Base-by-base conservation (phyloP, 2,888 invertebrate species). In the Clivina fossor region DNA sequence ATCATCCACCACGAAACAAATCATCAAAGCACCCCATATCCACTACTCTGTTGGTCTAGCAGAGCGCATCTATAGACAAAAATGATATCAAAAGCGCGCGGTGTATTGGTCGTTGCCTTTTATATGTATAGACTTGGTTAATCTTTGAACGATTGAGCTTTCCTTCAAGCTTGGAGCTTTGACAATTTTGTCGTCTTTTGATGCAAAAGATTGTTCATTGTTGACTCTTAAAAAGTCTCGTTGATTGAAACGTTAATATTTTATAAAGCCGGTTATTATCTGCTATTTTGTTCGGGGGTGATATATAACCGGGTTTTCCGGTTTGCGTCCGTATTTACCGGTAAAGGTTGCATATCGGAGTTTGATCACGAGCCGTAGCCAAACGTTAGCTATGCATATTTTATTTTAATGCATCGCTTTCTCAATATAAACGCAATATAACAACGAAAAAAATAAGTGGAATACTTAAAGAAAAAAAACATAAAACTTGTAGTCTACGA, bases 81-180 rank as follows among this genome's bases (percentile, higher is more conserved):
- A n/a, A 53, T 53, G 53, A 53, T 53, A 53, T 53, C 53, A 53
- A 44, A 44, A n/a, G n/a, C n/a, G n/a, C n/a, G 53, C 40, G 40
- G 43, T 35, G 32, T 53, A 53, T 53, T 37, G 53, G 51, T 33
- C 33, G 43, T 44, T 53, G 24, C 41, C 44, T 50, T 50, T 50
- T 40, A 44, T 22, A 22, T 43, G 53, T 53, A 53, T 53, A 53
- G 53, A 44, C 53, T 44, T 35, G 53, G 53, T 53, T 53, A 53
- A 53, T 53, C 53, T 53, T 53, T 53, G 44, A 53, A 53, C 53
- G 53, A 53, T 53, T 53, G 53, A 44, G 44, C 44, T 44, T 53
- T 53, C n/a, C 53, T 53, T 53, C 30, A 19, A 13, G 43, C 51
- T 51, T 43, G 35, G 33, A 22, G 53, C 53, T 53, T 53, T 53